These are phyloP conservation scores for Leucophenga montana DNA, from an alignment of 2,888 invertebrate genomes.

Conservation along the genomic window DNA sequence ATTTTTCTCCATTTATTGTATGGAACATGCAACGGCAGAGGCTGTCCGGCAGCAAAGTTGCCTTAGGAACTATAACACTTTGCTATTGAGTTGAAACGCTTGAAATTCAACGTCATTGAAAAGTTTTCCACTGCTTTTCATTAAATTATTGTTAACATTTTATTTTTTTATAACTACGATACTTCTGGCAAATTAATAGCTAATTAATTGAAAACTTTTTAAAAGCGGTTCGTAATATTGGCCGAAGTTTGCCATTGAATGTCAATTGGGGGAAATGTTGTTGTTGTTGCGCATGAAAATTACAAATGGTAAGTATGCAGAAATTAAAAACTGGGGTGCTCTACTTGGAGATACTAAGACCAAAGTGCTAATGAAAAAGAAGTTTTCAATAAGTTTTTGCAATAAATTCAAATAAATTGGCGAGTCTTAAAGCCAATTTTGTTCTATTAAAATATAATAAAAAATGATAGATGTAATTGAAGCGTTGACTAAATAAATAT, in stretches of 20 bases:
- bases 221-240: neutral
- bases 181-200: constrained; percentile 52
- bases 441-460: no score
- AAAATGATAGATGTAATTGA: no score
- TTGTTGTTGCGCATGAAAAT: no score
- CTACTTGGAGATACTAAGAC: no score
- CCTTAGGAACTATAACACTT: neutral
- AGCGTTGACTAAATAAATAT: no score
- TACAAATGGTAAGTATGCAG: no score
- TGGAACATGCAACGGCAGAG: neutral
- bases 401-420: no score
- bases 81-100: neutral
- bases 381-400: no score
- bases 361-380: no score
- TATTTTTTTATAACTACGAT: constrained; percentile 13
- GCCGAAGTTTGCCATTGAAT: neutral
- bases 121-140: neutral
- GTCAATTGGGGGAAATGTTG: neutral
- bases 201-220: constrained; percentile 60
- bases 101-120: neutral
- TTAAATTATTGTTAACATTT: neutral
- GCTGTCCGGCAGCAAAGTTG: no score
- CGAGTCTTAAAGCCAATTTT: no score
- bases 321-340: no score
- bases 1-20: neutral